These are phyloP conservation scores for Orchesellides sinensis DNA, from an alignment of 2,888 invertebrate genomes.

Conservation along the genomic window DNA sequence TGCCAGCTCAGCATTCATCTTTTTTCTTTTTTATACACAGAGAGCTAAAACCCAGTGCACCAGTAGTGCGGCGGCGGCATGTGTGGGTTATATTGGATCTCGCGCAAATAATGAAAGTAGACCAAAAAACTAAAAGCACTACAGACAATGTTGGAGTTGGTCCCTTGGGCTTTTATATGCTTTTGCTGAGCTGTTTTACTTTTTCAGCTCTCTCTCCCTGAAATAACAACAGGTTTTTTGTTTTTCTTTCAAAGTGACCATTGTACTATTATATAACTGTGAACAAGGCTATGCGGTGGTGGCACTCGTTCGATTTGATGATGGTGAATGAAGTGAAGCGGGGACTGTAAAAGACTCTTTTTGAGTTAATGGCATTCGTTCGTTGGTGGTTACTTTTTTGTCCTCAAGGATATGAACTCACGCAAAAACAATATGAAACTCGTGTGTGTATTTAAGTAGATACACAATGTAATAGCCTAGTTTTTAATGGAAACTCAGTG, in stretches of 20 bases:
- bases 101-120: not conserved
- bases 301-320: not conserved
- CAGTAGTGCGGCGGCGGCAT: not conserved
- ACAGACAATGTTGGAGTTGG: constrained; percentile 36
- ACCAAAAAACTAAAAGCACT: not conserved
- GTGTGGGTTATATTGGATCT: not conserved
- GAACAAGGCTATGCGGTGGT: not conserved
- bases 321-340: not conserved
- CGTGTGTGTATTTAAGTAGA: too few relatives aligned
- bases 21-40: not conserved
- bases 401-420: too few relatives aligned
- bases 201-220: constrained; percentile 14
- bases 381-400: too few relatives aligned
- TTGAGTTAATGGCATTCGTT: not conserved
- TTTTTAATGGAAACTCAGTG: too few relatives aligned
- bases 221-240: constrained; percentile 17
- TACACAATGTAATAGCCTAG: too few relatives aligned
- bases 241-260: not conserved
- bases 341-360: not conserved
- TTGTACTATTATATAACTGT: not conserved
- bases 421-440: too few relatives aligned
- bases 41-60: not conserved
- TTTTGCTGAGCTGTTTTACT: constrained; percentile 14
- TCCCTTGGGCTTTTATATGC: constrained; percentile 50
- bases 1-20: not conserved